Evolutionary conservation across 1,140 invertebrate species (phyloP).

Genomic region (Drosophila ohnishii): DNA sequence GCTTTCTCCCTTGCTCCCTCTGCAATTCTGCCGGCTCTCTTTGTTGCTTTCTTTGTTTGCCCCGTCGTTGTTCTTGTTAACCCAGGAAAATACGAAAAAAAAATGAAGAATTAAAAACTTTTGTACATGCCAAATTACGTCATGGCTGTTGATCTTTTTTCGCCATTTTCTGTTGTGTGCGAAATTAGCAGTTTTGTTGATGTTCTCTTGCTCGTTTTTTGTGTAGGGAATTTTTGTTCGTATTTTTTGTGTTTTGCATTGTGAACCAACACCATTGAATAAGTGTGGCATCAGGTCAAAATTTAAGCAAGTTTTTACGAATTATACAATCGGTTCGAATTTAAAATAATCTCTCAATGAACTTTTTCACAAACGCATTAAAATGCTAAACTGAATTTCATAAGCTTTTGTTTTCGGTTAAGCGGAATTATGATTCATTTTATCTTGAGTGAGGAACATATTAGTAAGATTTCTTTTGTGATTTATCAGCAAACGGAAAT

Average conservation of each 20-base stretch:
- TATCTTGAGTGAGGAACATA: no score
- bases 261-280: conserved; percentile 9
- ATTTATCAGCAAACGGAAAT: background rate
- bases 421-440: background rate
- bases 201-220: conserved; percentile 17
- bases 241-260: conserved; percentile 8
- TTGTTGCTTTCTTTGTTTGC: conserved; percentile 28
- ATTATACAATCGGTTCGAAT: conserved; percentile 13
- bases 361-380: background rate
- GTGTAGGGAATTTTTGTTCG: background rate
- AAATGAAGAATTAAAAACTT: conserved; percentile 60
- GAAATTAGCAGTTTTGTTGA: conserved; percentile 43
- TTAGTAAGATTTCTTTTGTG: background rate
- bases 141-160: conserved; percentile 50
- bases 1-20: conserved; percentile 22
- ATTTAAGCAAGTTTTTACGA: conserved; percentile 2
- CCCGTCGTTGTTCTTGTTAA: conserved; percentile 43
- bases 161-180: conserved; percentile 9
- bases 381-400: conserved; percentile 3
- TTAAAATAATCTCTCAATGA: background rate
- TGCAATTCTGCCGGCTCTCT: conserved; percentile 16
- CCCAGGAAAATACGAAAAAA: conserved; percentile 21
- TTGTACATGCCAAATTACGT: conserved; percentile 69
- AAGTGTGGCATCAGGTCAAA: conserved; percentile 33
- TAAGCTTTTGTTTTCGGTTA: background rate